Percentiles rank a stretch among this genome's conserved stretches.
phyloP scores from a whole-genome alignment of 2,888 invertebrate genomes.

The Masnerella sp. region DNA sequence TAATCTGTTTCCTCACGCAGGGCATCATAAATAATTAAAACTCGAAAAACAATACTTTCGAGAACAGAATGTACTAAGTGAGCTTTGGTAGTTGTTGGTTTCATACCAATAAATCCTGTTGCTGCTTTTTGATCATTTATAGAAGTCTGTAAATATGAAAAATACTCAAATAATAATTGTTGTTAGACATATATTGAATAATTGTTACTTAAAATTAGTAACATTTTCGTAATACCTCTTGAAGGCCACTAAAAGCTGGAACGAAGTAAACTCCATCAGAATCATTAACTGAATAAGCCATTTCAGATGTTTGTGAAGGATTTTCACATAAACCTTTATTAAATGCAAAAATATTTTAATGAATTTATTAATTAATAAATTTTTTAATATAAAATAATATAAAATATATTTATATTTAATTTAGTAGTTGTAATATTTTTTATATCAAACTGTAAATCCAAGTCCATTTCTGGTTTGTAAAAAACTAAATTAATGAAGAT shows the following conservation, averaged over 20 bases:
- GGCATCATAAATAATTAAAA: conserved; percentile 87
- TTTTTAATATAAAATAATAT: no score
- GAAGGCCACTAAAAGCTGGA: conserved; percentile 93
- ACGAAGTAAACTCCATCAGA: conserved; percentile 91
- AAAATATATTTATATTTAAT: no score
- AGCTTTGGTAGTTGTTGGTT: conserved; percentile 85
- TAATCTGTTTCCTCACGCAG: conserved; percentile 85
- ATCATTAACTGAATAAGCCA: conserved; percentile 84
- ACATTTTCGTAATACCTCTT: no score
- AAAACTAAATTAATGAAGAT: no score
- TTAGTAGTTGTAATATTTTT: no score
- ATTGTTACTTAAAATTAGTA: no score
- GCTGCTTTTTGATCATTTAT: conserved; percentile 92
- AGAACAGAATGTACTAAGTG: conserved; percentile 90
- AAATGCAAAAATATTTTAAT: no score
- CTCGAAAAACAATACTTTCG: conserved; percentile 90
- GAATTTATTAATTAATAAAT: conserved; percentile 25
- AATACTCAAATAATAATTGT: conserved; percentile 26
- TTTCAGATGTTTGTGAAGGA: conserved; percentile 82
- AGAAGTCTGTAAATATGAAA: conserved; percentile 84
- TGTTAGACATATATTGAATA: conserved; percentile 30
- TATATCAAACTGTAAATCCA: no score
- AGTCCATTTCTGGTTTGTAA: no score
- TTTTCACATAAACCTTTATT: conserved; percentile 84
- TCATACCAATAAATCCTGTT: conserved; percentile 89